Percentiles rank a stretch among this genome's conserved stretches.
These are phyloP conservation scores for Drosophila pandora DNA, from an alignment of 1,140 invertebrate genomes.

Conservation along the genomic window DNA sequence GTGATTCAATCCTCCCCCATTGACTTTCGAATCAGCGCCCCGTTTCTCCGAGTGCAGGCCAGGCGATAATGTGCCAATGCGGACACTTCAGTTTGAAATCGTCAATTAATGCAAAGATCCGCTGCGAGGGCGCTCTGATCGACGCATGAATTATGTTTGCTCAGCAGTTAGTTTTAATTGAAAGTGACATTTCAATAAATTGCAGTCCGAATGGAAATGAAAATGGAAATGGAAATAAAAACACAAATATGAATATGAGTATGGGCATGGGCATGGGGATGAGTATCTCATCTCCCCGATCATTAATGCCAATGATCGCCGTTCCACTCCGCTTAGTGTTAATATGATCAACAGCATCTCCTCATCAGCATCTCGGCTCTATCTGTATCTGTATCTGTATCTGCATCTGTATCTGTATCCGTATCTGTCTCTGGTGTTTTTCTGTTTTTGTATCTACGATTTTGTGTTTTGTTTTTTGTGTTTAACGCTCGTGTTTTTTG, in stretches of 20 bases:
- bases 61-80: constrained; percentile 74
- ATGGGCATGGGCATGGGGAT: constrained; percentile 3
- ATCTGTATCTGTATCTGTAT: neutral
- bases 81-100: constrained; percentile 77
- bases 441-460: constrained; percentile 7
- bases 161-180: constrained; percentile 78
- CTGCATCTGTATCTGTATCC: too few species aligned
- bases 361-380: constrained; percentile 74
- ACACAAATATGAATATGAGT: constrained; percentile 14
- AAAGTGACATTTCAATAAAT: constrained; percentile 82
- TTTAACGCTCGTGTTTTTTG: neutral
- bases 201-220: constrained; percentile 17
- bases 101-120: constrained; percentile 73
- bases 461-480: constrained; percentile 19
- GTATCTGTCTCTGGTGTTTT: neutral
- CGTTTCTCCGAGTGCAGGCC: constrained; percentile 13
- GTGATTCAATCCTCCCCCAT: too few species aligned
- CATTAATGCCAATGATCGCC: constrained; percentile 61
- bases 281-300: constrained; percentile 42
- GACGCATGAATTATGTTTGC: constrained; percentile 77
- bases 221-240: constrained; percentile 3
- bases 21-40: too few species aligned
- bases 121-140: constrained; percentile 38
- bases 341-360: constrained; percentile 79
- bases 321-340: constrained; percentile 59